phyloP scores from a whole-genome alignment of 2,888 invertebrate genomes.

The Parthenolecanium corni region DNA sequence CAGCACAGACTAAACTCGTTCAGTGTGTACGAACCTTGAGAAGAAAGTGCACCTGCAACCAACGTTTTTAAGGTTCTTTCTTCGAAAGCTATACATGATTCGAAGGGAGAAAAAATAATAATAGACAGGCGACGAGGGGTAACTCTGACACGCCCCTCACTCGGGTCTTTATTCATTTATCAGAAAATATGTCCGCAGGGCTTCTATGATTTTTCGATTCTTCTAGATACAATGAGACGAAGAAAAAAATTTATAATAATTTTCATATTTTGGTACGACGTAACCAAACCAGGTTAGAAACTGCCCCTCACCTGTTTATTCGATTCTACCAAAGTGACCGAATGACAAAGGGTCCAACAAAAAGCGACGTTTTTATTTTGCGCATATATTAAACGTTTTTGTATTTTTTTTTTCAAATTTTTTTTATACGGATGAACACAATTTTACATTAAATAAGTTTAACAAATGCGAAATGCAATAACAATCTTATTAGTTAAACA shows the following conservation, averaged over 20 bases:
- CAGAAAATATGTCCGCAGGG: background rate
- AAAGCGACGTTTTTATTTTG: no score
- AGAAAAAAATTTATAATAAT: background rate
- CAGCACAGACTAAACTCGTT: no score
- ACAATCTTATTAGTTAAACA: constrained; percentile 25
- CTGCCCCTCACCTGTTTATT: no score
- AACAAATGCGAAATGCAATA: constrained; percentile 28
- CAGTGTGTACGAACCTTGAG: background rate
- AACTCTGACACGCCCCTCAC: constrained; percentile 8
- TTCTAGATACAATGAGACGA: background rate
- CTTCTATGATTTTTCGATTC: constrained; percentile 2
- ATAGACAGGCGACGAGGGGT: constrained; percentile 15
- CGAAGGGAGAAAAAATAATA: constrained; percentile 1
- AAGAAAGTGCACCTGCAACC: constrained; percentile 22
- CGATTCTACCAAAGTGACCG: no score
- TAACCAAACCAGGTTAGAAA: no score
- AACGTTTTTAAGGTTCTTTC: background rate
- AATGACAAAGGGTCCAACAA: no score
- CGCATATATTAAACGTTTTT: no score
- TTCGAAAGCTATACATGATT: background rate
- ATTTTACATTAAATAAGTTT: constrained; percentile 23
- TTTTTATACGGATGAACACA: constrained; percentile 19
- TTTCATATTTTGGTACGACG: background rate
- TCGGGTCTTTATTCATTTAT: constrained; percentile 10
- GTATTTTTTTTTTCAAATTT: background rate